Conservation (phyloP, 2,888 invertebrate genomes). For the Theristus sp. region DNA sequence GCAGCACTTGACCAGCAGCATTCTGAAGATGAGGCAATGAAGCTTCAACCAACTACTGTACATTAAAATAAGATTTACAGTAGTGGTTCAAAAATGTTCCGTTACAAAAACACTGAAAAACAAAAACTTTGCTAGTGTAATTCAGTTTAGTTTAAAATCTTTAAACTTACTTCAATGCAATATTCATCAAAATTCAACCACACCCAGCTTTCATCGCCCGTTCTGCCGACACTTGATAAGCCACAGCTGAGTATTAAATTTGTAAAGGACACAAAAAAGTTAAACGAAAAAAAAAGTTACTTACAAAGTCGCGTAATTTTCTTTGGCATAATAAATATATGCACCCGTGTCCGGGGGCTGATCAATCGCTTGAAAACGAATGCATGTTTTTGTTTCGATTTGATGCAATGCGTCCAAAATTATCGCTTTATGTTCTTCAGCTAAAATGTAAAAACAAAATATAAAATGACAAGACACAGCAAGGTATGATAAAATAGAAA, state of each 20-base stretch:
- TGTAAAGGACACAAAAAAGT: background rate
- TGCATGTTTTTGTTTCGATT: background rate
- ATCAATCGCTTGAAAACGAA: background rate
- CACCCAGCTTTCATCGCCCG: background rate
- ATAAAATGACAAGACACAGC: too few species aligned
- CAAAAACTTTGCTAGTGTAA: too few species aligned
- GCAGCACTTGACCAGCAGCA: background rate
- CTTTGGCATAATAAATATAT: background rate
- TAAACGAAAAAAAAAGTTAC: background rate
- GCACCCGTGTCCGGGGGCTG: background rate
- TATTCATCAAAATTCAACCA: background rate
- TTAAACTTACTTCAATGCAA: too few species aligned
- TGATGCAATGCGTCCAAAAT: background rate
- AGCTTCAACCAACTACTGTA: too few species aligned
- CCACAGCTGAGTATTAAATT: background rate
- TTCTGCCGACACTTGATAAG: background rate
- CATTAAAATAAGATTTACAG: too few species aligned
- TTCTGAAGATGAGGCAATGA: too few species aligned
- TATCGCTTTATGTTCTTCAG: background rate
- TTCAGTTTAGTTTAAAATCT: too few species aligned
- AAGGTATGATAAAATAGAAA: too few species aligned
- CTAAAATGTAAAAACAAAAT: too few species aligned
- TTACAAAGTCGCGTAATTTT: background rate
- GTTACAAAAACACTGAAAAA: too few species aligned
- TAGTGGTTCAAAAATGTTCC: too few species aligned